A percentile compares a stretch with the other conserved stretches of the same genome.
Conservation (phyloP, 2,888 invertebrate genomes). For the Lochmaea crataegi region DNA sequence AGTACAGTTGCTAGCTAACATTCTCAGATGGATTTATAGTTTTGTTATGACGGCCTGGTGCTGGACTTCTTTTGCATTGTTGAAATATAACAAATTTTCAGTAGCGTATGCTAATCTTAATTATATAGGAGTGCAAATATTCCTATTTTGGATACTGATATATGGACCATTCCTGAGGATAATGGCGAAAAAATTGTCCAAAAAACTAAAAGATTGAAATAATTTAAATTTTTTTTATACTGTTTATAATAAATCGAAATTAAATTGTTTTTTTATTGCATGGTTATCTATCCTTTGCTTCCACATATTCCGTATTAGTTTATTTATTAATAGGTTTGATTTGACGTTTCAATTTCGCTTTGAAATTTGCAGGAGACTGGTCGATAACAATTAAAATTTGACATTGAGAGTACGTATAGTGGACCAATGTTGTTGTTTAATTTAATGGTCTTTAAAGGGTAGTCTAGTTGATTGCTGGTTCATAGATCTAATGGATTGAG, state of each 20-base stretch:
- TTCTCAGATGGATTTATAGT: constrained; percentile 78
- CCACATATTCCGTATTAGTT: too few species aligned
- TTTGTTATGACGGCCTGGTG: constrained; percentile 88
- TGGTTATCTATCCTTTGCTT: too few species aligned
- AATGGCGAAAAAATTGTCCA: not conserved
- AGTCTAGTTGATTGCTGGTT: too few species aligned
- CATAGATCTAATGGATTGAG: too few species aligned
- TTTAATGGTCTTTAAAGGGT: too few species aligned
- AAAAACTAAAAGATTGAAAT: not conserved
- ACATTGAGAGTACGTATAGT: too few species aligned
- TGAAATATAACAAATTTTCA: constrained; percentile 78
- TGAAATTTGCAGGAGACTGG: too few species aligned
- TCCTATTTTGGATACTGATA: not conserved
- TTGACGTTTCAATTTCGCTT: too few species aligned
- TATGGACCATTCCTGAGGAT: not conserved
- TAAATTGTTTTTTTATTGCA: too few species aligned
- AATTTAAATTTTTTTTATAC: not conserved
- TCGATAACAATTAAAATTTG: too few species aligned
- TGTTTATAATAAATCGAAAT: not conserved
- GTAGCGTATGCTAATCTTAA: constrained; percentile 72
- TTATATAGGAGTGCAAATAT: constrained; percentile 69
- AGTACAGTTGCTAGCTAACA: constrained; percentile 67
- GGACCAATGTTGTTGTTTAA: too few species aligned
- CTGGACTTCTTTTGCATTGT: constrained; percentile 78
- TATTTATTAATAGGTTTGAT: too few species aligned